Base-by-base conservation (phyloP, 2,797 vertebrate species). In the Protosalanx chinensis region DNA sequence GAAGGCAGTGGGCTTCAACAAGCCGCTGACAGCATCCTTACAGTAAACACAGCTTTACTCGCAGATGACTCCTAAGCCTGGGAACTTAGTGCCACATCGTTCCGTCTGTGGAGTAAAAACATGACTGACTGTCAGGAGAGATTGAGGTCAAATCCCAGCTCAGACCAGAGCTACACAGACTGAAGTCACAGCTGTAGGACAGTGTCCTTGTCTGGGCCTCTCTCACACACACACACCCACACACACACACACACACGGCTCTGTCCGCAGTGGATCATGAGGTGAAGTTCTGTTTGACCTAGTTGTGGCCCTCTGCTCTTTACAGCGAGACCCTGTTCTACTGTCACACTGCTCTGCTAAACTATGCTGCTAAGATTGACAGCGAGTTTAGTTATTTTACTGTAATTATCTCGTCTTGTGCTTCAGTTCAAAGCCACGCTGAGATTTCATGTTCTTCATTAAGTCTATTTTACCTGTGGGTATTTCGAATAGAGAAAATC, bases 121-220 rank as follows among this genome's bases (percentile, higher is more conserved):
- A 35, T 27, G 23, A 35, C 33, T n/a, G 53, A 53, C 41, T 51
- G 13, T 37, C 23, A 37, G 23, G 8, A 49, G 57, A 78, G 74
- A 85, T 77, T 80, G 60, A 51, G 70, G 72, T 79, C 76, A 88
- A 85, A 79, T 78, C 78, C 41, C 64, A 53, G 72, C 75, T 85
- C 77, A 78, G 78, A 75, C 71, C n/a, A n/a, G 53, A 51, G 5
- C 18, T 7, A 6, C 16, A 53, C 15, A n/a, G 51, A 16, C 51
- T n/a, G 18, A 6, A 16, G 51, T 53, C 15, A 3, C 18, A 53
- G 15, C 18, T 1, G 18, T 15, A 53, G 13, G 51, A 16, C 18
- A 53, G 18, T n/a, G 18, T 15, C 51, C 18, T 6, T 49, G 7
- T 6, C 46, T 15, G 8, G 46, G 8, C 8, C 46, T 35, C 33